Base-by-base conservation (phyloP, 2,797 vertebrate genomes). In the Coccyzus lansbergi region DNA sequence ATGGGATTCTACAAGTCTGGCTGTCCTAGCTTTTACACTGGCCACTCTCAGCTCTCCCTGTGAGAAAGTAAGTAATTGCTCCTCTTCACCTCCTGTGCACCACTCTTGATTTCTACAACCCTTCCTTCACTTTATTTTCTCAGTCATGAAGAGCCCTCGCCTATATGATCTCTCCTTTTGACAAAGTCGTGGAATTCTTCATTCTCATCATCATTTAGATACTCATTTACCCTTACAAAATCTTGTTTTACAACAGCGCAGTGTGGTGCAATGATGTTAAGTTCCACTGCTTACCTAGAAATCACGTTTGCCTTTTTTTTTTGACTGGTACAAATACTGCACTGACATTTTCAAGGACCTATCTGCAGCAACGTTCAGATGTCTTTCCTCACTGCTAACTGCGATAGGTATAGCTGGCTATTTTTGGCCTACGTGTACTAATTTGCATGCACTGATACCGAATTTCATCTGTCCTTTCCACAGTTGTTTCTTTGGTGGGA, bases 391-490 rank as follows among this genome's bases (percentile, higher is more conserved):
- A 69, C 46, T 24, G 51, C 24, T 49, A 90, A 25, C 17, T 51
- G 49, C 28, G 34, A 81, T 3, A 64, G 60, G 40, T 33, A 89
- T 7, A 89, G 26, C 38, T 60, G 31, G 40, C 40, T 71, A 48
- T 44, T 87, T 92, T 81, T 93, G 86, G 60, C 62, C 56, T 56
- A 44, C 3, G 0, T 46, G 15, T 59, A 12, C 59, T 86, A 71
- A 72, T 91, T 84, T 83, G 44, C 69, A 70, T 46, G 53, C 28
- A 42, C 25, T 51, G 81, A 86, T 29, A 64, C 53, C 64, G 64
- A 91, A 89, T 93, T 94, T 71, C 76, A 85, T 63, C 29, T 46
- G n/a, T 12, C 16, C 33, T 87, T 81, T 74, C 55, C 69, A 87
- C 33, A 74, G 2, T 18, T 1, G 4, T 17, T 69, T 90, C 46